phyloP scores from a whole-genome alignment of 2,797 vertebrate species.

The Lacerta agilis region DNA sequence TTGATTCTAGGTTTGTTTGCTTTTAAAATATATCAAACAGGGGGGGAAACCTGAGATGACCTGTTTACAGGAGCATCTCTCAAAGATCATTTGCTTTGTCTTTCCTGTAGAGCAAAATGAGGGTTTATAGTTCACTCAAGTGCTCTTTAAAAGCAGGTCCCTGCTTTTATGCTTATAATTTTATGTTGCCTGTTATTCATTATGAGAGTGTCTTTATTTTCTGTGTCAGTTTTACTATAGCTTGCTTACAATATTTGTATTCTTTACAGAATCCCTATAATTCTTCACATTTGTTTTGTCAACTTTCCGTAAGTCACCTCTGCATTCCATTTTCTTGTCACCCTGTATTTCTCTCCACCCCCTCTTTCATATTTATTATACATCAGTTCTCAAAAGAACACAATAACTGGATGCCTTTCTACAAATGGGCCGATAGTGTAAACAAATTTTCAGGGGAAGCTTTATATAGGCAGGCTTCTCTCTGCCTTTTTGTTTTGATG shows the following conservation, averaged over 20 bases:
- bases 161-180: constrained; percentile 44
- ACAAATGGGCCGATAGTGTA: constrained; percentile 43
- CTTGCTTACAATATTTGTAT: constrained; percentile 4
- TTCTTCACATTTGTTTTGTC: constrained; percentile 40
- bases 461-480: constrained; percentile 32
- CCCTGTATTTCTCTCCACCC: neutral
- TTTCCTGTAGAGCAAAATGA: constrained; percentile 2
- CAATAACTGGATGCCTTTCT: constrained; percentile 31
- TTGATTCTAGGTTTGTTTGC: neutral
- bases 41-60: too few species aligned
- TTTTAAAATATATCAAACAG: neutral
- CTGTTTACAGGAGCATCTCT: neutral
- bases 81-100: constrained; percentile 1
- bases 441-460: constrained; percentile 48
- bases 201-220: neutral
- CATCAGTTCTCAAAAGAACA: neutral
- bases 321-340: constrained; percentile 37
- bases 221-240: constrained; percentile 11
- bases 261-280: constrained; percentile 8
- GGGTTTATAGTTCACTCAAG: constrained; percentile 7
- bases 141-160: neutral
- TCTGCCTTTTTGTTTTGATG: constrained; percentile 1
- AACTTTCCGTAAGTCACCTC: constrained; percentile 10
- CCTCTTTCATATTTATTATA: constrained; percentile 5
- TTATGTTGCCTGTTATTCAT: neutral